A percentile compares a stretch with the other conserved stretches of the same genome.
Evolutionary conservation across 1,140 invertebrate genomes (phyloP).

Genomic region (Oedothorax gibbosus): DNA sequence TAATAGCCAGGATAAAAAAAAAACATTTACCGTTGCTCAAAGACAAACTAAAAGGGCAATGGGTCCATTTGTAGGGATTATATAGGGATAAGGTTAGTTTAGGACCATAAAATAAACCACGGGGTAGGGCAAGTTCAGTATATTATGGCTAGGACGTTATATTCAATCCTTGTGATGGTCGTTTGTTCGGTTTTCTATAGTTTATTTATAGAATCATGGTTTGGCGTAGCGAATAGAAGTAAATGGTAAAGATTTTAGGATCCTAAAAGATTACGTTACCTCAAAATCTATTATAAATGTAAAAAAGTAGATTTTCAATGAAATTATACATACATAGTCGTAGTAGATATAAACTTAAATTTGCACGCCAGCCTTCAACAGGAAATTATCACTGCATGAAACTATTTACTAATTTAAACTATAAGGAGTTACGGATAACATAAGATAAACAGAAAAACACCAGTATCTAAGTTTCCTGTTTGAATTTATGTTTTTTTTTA

Average conservation of each 20-base stretch:
- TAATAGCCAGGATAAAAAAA: slow-evolving; percentile 8
- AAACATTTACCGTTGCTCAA: slow-evolving; percentile 7
- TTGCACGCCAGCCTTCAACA: too few species aligned
- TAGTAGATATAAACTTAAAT: too few species aligned
- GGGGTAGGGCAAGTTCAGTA: slow-evolving; percentile 11
- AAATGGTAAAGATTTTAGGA: slow-evolving; percentile 27
- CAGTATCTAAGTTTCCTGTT: too few species aligned
- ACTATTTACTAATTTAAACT: too few species aligned
- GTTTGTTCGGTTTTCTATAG: neutral
- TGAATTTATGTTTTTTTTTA: too few species aligned
- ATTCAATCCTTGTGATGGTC: slow-evolving; percentile 15
- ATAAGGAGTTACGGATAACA: too few species aligned
- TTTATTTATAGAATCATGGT: slow-evolving; percentile 14
- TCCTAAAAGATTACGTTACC: too few species aligned
- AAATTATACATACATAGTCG: too few species aligned
- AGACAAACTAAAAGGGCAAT: slow-evolving; percentile 6
- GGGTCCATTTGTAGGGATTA: slow-evolving; percentile 42
- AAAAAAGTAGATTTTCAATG: too few species aligned
- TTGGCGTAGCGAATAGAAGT: neutral
- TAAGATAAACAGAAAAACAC: too few species aligned
- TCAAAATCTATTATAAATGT: too few species aligned
- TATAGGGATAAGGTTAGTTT: slow-evolving; percentile 3
- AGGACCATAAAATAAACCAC: neutral
- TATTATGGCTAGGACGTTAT: neutral
- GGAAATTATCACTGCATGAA: too few species aligned